Conservation (phyloP, 2,797 vertebrate species). For the Myripristis jacobus region DNA sequence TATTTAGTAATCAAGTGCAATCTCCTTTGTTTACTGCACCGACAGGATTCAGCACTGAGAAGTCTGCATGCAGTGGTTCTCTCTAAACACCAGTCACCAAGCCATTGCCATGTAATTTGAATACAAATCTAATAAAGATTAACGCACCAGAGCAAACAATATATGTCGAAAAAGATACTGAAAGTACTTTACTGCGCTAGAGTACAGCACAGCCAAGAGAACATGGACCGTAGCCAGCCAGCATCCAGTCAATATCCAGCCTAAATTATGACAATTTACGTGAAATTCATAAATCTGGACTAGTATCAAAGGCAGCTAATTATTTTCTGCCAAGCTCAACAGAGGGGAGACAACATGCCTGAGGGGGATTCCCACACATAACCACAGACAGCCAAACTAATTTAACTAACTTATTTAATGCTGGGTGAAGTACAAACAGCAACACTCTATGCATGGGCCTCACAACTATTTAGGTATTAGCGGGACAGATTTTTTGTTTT, state of each 20-base stretch:
- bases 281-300: slow-evolving; percentile 44
- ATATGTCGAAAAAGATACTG: no score
- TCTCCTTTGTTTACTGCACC: no score
- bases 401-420: slow-evolving; percentile 6
- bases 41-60: no score
- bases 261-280: slow-evolving; percentile 25
- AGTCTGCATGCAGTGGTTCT: no score
- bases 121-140: slow-evolving; percentile 17
- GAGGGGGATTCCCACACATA: slow-evolving; percentile 27
- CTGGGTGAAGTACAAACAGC: slow-evolving; percentile 27
- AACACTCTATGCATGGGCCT: no score
- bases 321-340: slow-evolving; percentile 47
- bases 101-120: no score
- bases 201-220: slow-evolving; percentile 15
- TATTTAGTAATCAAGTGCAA: no score
- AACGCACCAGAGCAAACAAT: no score
- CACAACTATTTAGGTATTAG: no score
- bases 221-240: slow-evolving; percentile 21
- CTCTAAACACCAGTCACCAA: no score
- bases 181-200: slow-evolving; percentile 4
- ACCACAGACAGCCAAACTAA: slow-evolving; percentile 18
- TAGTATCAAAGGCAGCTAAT: slow-evolving; percentile 52
- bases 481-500: no score
- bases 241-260: slow-evolving; percentile 32
- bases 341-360: slow-evolving; percentile 29